These are phyloP conservation scores for Odontomyia ornata DNA, from an alignment of 2,888 invertebrate species.

Conservation along the genomic window DNA sequence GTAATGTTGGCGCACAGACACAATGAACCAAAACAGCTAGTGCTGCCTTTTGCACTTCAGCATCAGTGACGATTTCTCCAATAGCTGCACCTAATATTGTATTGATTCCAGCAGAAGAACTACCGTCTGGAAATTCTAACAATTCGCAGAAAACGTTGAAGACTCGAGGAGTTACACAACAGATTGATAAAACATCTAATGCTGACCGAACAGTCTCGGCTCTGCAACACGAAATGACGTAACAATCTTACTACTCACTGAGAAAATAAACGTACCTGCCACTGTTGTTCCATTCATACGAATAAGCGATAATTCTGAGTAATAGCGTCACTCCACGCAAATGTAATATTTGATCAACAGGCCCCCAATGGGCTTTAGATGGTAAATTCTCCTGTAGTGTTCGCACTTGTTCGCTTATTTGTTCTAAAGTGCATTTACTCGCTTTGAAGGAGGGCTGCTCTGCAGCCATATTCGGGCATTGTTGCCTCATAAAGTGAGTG, in stretches of 20 bases:
- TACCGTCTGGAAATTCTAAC: constrained; percentile 80
- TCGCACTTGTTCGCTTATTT: constrained; percentile 87
- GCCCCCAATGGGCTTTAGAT: constrained; percentile 83
- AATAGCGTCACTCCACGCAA: constrained; percentile 84
- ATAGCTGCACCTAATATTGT: constrained; percentile 88
- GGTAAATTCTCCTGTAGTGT: constrained; percentile 79
- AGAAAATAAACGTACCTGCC: constrained; percentile 70
- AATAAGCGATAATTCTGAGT: constrained; percentile 85
- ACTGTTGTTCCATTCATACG: constrained; percentile 91
- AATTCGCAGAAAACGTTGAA: constrained; percentile 78
- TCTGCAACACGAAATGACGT: constrained; percentile 60
- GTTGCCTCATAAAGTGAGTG: constrained; percentile 73
- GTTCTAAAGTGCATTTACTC: constrained; percentile 76
- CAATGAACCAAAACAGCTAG: constrained; percentile 91
- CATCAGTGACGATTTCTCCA: constrained; percentile 88
- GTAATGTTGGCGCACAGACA: constrained; percentile 88
- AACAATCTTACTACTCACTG: constrained; percentile 49
- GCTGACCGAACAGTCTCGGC: constrained; percentile 84
- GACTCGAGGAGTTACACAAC: constrained; percentile 86
- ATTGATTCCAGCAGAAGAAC: constrained; percentile 80
- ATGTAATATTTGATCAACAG: constrained; percentile 86
- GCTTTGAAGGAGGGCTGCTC: constrained; percentile 67
- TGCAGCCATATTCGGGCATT: constrained; percentile 63
- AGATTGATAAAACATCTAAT: constrained; percentile 88
- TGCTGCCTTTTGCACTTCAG: constrained; percentile 92